Evolutionary conservation across 2,888 invertebrate genomes (phyloP), one percentile per base, ranked within the genome.

Genomic region (Dioctria rufipes): DNA sequence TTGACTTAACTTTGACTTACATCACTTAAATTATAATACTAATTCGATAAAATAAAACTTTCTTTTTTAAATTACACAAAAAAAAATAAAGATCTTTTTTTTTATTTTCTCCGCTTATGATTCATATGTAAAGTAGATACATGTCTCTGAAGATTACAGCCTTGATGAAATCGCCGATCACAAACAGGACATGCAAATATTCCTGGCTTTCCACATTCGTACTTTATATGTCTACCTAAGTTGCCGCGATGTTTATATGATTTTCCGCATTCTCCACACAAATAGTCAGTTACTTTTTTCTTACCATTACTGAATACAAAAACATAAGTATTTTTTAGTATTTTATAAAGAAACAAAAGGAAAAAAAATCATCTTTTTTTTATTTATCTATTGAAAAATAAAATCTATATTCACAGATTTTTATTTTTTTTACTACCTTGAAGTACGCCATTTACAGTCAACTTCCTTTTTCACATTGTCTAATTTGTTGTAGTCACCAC

Each of bases 221-320:
- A 88, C 80, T 86, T 86, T 86, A 87, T 84, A 88, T 95, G 95
- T 71, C 95, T 94, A 85, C 93, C 93, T 63, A 94, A 90, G 89
- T 94, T 94, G 85, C 94, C 94, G 83, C 94, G 91, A 87, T 94
- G 94, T 86, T 94, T 93, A 80, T 84, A 84, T 9, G 81, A 79
- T 78, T 83, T 84, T 61, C 84, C 84, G 77, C 84, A 84, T 67
- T 81, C 79, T 5, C 80, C 82, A 63, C 83, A 83, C 40, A 83
- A 69, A 81, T 80, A 83, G 25, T 81, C 78, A 40, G 73, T 80
- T 42, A 81, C 81, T 75, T 80, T 82, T 67, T 79, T 78, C 49
- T 43, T 73, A 75, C 82, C 78, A 75, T 73, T 77, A 66, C 46
- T 66, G 61, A 67, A 77, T 54, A 25, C 46, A 63, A 63, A 77